Evolutionary conservation across 2,888 invertebrate genomes (phyloP).

Genomic region (Aleiodes testaceus): DNA sequence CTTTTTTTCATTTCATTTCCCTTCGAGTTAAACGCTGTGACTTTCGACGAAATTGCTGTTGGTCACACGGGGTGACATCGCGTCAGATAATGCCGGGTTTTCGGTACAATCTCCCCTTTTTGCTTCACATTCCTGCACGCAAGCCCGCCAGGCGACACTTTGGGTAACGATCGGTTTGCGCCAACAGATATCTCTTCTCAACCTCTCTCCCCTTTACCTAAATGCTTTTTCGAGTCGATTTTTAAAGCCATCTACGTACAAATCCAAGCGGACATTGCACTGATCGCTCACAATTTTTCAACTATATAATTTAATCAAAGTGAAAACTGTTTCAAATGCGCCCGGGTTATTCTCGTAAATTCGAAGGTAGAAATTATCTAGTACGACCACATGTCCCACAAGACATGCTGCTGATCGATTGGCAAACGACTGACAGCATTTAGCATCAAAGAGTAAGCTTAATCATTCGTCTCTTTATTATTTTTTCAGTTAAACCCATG

Average conservation of each 20-base stretch:
- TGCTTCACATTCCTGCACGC: slow-evolving; percentile 69
- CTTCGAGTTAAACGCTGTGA: slow-evolving; percentile 39
- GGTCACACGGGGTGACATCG: slow-evolving; percentile 66
- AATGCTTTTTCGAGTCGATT: slow-evolving; percentile 36
- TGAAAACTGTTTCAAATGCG: no score
- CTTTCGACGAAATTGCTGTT: slow-evolving; percentile 68
- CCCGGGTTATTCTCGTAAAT: no score
- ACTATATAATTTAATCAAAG: slow-evolving; percentile 3
- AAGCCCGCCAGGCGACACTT: slow-evolving; percentile 72
- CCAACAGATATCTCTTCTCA: slow-evolving; percentile 48
- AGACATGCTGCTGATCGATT: slow-evolving; percentile 30
- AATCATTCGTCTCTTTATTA: slow-evolving; percentile 44
- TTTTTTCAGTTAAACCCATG: slow-evolving; percentile 36
- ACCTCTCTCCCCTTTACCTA: slow-evolving; percentile 34
- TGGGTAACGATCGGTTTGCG: slow-evolving; percentile 67
- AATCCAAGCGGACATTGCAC: neutral
- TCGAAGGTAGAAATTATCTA: no score
- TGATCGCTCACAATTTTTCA: neutral
- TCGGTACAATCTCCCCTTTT: slow-evolving; percentile 42
- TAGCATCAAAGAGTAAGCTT: slow-evolving; percentile 32
- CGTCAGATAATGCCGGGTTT: slow-evolving; percentile 50
- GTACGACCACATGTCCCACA: neutral
- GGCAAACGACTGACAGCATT: slow-evolving; percentile 35
- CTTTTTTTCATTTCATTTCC: slow-evolving; percentile 20
- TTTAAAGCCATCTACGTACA: neutral